A percentile compares a stretch with the other conserved stretches of the same genome.
Evolutionary conservation across 2,888 invertebrate species (phyloP).

Genomic region (Mythimna pallens): DNA sequence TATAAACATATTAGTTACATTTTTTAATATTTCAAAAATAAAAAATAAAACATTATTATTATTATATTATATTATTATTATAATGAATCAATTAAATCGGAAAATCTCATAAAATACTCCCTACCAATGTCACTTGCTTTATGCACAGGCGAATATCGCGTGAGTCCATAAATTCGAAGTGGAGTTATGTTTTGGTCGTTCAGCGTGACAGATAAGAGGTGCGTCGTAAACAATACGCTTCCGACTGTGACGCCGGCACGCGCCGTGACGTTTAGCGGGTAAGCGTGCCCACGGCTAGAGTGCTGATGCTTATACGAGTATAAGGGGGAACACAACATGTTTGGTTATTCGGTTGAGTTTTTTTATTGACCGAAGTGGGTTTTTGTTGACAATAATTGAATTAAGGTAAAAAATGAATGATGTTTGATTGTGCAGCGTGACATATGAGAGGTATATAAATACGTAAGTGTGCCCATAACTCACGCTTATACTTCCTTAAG

Average conservation of each 20-base stretch:
- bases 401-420: too few relatives aligned
- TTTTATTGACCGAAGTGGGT: too few relatives aligned
- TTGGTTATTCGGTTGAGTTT: too few relatives aligned
- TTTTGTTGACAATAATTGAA: too few relatives aligned
- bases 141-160: slow-evolving; percentile 11
- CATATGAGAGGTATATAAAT: too few relatives aligned
- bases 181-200: slow-evolving; percentile 54
- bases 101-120: neutral
- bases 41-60: too few relatives aligned
- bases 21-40: too few relatives aligned
- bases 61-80: too few relatives aligned
- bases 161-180: slow-evolving; percentile 50
- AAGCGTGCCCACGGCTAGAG: slow-evolving; percentile 6
- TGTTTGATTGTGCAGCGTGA: too few relatives aligned
- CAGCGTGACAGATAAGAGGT: slow-evolving; percentile 65
- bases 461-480: too few relatives aligned
- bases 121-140: neutral
- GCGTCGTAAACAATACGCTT: slow-evolving; percentile 76
- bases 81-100: neutral
- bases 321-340: neutral
- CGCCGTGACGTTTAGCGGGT: slow-evolving; percentile 15
- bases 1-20: too few relatives aligned
- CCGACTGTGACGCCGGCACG: slow-evolving; percentile 75
- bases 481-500: too few relatives aligned
- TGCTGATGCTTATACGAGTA: neutral